phyloP scores from a whole-genome alignment of 2,113 vertebrate genomes.

The Elgaria multicarinata region DNA sequence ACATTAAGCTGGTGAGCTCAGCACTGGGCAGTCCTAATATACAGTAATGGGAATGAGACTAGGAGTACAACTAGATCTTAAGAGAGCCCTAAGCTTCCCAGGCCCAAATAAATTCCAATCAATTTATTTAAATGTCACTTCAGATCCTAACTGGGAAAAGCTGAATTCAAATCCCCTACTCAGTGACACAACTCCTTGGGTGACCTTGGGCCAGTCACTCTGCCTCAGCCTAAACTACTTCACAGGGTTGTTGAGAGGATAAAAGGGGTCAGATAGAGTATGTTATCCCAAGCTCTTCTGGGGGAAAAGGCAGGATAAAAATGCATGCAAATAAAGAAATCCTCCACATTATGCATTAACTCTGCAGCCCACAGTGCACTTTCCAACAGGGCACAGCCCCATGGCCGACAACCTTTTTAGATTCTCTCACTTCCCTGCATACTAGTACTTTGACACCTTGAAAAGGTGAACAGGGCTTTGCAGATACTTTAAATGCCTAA shows the following conservation, averaged over 20 bases:
- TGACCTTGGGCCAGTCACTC: neutral
- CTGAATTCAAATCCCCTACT: neutral
- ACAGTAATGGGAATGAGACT: neutral
- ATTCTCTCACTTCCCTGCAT: no score
- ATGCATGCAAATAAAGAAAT: neutral
- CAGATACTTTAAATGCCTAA: neutral
- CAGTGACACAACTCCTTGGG: neutral
- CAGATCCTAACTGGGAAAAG: neutral
- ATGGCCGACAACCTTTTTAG: neutral
- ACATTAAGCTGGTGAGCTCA: no score
- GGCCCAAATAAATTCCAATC: neutral
- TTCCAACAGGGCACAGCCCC: neutral
- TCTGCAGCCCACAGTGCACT: neutral
- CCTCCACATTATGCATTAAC: neutral
- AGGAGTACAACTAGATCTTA: no score
- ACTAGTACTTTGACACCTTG: no score
- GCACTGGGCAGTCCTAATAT: neutral
- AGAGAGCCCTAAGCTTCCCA: neutral
- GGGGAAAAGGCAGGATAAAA: neutral
- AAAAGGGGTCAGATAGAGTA: neutral
- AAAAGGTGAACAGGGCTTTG: neutral
- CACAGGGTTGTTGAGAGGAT: neutral
- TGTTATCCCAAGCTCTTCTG: neutral
- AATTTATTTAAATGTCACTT: neutral
- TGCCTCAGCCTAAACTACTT: neutral